A percentile compares a stretch with the other conserved stretches of the same genome.
Conservation (phyloP, 1,140 invertebrate genomes). For the Bombus breviceps region DNA sequence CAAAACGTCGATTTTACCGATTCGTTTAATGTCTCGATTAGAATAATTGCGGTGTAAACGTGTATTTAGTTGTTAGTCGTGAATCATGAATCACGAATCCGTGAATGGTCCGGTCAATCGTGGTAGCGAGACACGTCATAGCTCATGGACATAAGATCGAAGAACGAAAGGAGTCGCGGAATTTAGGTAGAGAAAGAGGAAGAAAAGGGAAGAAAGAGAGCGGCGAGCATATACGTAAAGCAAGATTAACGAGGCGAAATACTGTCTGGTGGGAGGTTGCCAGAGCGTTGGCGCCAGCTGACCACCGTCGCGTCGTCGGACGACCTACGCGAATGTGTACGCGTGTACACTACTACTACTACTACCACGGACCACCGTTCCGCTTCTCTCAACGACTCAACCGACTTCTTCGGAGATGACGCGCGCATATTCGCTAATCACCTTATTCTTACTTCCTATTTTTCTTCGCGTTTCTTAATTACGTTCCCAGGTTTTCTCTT, state of each 20-base stretch:
- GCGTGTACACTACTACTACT: neutral
- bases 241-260: conserved; percentile 74
- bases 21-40: neutral
- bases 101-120: neutral
- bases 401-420: neutral
- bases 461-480: neutral
- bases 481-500: no score
- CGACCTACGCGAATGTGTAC: conserved; percentile 21
- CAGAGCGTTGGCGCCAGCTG: conserved; percentile 71
- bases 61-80: neutral
- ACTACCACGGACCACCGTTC: neutral
- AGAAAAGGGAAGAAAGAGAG: neutral
- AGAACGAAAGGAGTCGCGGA: conserved; percentile 40
- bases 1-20: neutral
- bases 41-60: neutral
- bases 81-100: conserved; percentile 24
- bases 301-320: conserved; percentile 52
- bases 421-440: neutral
- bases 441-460: neutral
- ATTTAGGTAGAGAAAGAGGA: conserved; percentile 60
- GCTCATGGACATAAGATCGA: neutral
- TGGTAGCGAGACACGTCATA: neutral
- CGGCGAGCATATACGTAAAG: conserved; percentile 59
- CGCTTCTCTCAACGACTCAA: neutral
- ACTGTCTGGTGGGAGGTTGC: conserved; percentile 65